Evolutionary conservation across 2,888 invertebrate species (phyloP), one percentile per base, ranked within the genome.

Genomic region (Lumbricus terrestris): DNA sequence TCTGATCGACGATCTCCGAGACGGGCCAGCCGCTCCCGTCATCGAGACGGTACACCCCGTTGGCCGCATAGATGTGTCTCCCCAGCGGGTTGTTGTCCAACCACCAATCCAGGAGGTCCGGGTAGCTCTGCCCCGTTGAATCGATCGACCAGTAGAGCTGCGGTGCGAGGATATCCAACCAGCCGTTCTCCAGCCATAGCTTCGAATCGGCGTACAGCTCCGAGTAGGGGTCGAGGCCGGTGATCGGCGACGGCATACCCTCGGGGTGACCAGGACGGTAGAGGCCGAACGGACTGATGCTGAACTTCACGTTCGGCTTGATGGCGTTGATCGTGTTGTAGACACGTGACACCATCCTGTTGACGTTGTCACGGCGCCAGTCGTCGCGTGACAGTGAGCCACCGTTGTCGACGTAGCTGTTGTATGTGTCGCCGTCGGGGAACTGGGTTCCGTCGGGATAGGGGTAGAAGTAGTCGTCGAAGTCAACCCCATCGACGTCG

Each of bases 381-480:
- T 94, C 93, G 82, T 90, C 91, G n/a, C 92, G 90, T 13, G 92
- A 90, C 82, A 94, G 90, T n/a, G 34, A 91, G 0, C 94, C 94
- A 16, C 94, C 94, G 20, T 38, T 83, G 13, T 89, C 37, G 88
- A 91, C 91, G 92, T 94, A 94, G 2, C 90, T 91, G 33, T 91
- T 90, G 92, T 94, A 94, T 0, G 94, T 94, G 33, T 89, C 89
- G 15, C 92, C 89, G 89, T 94, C 94, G 0, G 94, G 94, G 92
- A 94, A 94, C 37, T 91, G 91, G 23, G 91, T 90, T 8, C 92
- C 93, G 13, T 92, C 91, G 0, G 94, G 94, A 90, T 94, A 94
- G 0, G 94, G 94, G 91, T 94, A 94, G 91, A 94, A 94, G 91
- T 94, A 94, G 91, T 94, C 94, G 90, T 94, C 94, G 91, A 94